phyloP scores from a whole-genome alignment of 2,797 vertebrate genomes.

The Tangara arthus region DNA sequence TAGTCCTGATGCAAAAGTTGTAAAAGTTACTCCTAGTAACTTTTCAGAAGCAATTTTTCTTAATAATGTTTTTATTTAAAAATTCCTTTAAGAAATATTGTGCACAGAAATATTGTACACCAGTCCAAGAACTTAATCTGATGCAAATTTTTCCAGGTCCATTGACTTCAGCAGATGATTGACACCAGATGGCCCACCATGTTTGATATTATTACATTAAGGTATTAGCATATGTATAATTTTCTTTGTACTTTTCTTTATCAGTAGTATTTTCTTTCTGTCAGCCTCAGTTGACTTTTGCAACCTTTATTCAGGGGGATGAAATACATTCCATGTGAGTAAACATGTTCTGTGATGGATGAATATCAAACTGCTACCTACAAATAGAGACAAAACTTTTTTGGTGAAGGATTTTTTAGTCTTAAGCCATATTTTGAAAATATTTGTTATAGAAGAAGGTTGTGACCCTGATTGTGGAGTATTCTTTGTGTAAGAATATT shows the following conservation, averaged over 20 bases:
- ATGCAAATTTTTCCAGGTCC: slow-evolving; percentile 2
- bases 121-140: not conserved
- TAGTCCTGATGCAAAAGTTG: not conserved
- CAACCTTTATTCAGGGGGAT: not conserved
- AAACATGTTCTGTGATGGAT: not conserved
- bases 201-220: slow-evolving; percentile 46
- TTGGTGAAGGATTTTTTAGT: not conserved
- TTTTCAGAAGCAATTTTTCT: not conserved
- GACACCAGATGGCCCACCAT: slow-evolving; percentile 62
- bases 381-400: not conserved
- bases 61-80: not conserved
- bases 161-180: slow-evolving; percentile 17
- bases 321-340: not conserved
- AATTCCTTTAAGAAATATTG: not conserved
- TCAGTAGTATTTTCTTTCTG: not conserved
- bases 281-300: not conserved
- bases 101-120: not conserved
- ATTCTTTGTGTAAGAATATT: not conserved
- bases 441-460: not conserved
- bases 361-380: not conserved
- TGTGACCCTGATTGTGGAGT: not conserved
- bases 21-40: not conserved
- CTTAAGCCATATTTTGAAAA: not conserved
- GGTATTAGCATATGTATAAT: slow-evolving; percentile 27
- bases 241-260: slow-evolving; percentile 32